These are phyloP conservation scores for Lasioglossum figueresi DNA, from an alignment of 2,888 invertebrate species.

Conservation along the genomic window DNA sequence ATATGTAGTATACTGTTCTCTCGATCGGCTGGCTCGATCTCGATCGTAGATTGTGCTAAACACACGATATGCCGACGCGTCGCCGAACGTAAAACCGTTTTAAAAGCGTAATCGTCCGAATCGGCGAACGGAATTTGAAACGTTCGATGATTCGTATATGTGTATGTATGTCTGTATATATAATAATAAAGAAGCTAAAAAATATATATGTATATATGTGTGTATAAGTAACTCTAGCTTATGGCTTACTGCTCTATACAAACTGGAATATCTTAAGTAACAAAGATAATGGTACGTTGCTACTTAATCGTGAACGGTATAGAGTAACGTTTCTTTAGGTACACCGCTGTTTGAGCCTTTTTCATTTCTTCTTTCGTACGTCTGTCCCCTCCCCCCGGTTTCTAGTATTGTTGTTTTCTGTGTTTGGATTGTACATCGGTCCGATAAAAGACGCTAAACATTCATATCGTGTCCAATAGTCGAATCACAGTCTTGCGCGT, in stretches of 20 bases:
- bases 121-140: slow-evolving; percentile 29
- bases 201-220: slow-evolving; percentile 65
- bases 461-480: slow-evolving; percentile 51
- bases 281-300: slow-evolving; percentile 54
- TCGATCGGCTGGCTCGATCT: slow-evolving; percentile 20
- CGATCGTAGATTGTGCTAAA: slow-evolving; percentile 3
- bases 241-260: slow-evolving; percentile 70
- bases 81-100: slow-evolving; percentile 16
- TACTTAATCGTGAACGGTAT: slow-evolving; percentile 56
- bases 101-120: slow-evolving; percentile 22
- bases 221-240: slow-evolving; percentile 71
- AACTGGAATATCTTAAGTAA: slow-evolving; percentile 65
- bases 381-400: not conserved
- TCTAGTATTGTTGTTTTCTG: slow-evolving; percentile 1
- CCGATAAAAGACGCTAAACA: slow-evolving; percentile 56
- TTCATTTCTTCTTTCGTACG: not conserved
- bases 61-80: not conserved
- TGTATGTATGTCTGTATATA: not conserved
- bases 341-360: slow-evolving; percentile 62
- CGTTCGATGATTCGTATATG: slow-evolving; percentile 46
- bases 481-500: slow-evolving; percentile 58
- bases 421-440: not conserved
- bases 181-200: slow-evolving; percentile 63
- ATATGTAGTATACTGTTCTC: not conserved
- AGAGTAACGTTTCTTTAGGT: slow-evolving; percentile 50